Evolutionary conservation across 2,113 vertebrate species (phyloP), one percentile per base, ranked within the genome.

Genomic region (Paramisgurnus dabryanus): DNA sequence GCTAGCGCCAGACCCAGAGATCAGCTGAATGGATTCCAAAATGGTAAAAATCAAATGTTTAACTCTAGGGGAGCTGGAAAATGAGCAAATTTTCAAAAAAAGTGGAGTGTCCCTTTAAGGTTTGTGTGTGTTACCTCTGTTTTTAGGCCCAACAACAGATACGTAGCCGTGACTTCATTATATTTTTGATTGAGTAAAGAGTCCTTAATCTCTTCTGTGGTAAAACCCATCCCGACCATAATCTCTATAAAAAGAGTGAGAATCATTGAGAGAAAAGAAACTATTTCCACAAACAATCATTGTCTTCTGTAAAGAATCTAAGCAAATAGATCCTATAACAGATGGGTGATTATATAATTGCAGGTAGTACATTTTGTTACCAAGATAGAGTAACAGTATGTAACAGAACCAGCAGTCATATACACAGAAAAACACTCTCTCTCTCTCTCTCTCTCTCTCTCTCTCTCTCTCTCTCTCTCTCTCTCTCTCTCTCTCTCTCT

Each of bases 151-250:
- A 98, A 93, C 89, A 98, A 93, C 85, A 98, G 92, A 92, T 98
- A 98, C 78, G 96, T 98, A 85, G 96, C 96, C 0, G 95, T 97
- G 83, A 97, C 95, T 89, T 98, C 96, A 0, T 98, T 96, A 90
- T 98, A 98, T 85, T 96, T 97, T 88, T 97, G 95, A 92, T 90
- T 95, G 84, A 93, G 93, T 90, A 98, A 88, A 67, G 96, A 92
- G 74, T 98, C 96, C 87, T 96, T 95, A 89, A 98, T 97, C 87
- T 96, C 96, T 80, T 98, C 96, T 3, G 95, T 85, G 0, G 94
- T 95, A 87, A 97, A 98, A 49, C 96, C 96, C 96, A 98, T 96
- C n/a, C 94, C 95, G 34, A 98, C 95, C 96, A 98, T 98, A 79
- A 98, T 93, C 92, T 98, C 96, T 98, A 90, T 79, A 79, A 49